Base-by-base conservation (phyloP, 2,113 vertebrate genomes). In the Bubo scandiacus region DNA sequence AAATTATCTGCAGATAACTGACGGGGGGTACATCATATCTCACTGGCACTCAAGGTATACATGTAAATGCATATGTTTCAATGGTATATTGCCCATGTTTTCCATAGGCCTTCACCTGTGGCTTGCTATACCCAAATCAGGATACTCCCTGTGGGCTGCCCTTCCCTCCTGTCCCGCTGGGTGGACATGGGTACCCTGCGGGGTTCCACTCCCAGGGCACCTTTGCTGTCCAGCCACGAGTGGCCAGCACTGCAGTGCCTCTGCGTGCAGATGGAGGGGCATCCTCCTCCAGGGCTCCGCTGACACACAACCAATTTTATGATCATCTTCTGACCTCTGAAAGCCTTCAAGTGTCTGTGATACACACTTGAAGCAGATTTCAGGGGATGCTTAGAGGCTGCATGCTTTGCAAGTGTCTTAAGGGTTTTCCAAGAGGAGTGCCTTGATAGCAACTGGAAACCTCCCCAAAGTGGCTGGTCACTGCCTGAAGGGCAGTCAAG, bases 141-240 rank as follows among this genome's bases (percentile, higher is more conserved):
- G 54, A 34, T 52, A 38, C 4, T 20, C 21, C 22, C n/a, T 54
- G 18, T 6, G 47, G 62, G 15, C 9, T 57, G 13, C 17, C 43
- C 26, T 73, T 49, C 8, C 52, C 49, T 82, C 18, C 12, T n/a
- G 7, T 71, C 15, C 38, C 79, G 2, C 34, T 36, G 13, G 12
- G 4, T 21, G 22, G 18, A 16, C 14, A 20, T 0, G 3, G 20
- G 5, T 13, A n/a, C 5, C 2, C 52, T 15, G 7, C 30, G 68
- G 67, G 18, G 8, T 17, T n/a, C 9, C 12, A 6, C 8, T 42
- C 8, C 9, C 1, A 1, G 12, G 43, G 2, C 45, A 63, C 21
- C 1, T 1, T 5, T 77, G 3, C 11, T 43, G 7, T 34, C 27
- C 8, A 2, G 20, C 22, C 4, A 5, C 0, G 2, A 9, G 0